Conservation (phyloP, 2,888 invertebrate genomes). For the Drosophila testacea region DNA sequence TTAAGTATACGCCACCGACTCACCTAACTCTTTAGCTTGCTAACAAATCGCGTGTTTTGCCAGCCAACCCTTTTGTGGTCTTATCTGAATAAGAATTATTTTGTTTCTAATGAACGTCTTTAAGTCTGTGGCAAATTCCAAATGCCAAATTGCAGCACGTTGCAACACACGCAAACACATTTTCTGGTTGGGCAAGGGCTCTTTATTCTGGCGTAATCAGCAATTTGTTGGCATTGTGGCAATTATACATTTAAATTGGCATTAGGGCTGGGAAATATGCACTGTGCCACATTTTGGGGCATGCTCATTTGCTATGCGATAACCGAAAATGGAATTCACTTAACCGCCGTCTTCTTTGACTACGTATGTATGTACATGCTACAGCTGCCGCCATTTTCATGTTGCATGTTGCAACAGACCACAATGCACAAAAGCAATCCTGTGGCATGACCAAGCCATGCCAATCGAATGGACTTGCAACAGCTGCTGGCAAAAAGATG, state of each 20-base stretch:
- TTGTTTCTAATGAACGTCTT: slow-evolving; percentile 40
- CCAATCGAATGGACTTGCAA: slow-evolving; percentile 53
- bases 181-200: slow-evolving; percentile 4
- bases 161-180: slow-evolving; percentile 30
- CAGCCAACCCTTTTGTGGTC: slow-evolving; percentile 31
- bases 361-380: slow-evolving; percentile 14
- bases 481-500: slow-evolving; percentile 27
- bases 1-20: slow-evolving; percentile 42
- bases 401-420: slow-evolving; percentile 53
- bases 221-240: slow-evolving; percentile 36
- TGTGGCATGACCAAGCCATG: slow-evolving; percentile 29
- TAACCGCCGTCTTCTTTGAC: slow-evolving; percentile 22
- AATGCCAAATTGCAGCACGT: slow-evolving; percentile 38
- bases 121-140: slow-evolving; percentile 18
- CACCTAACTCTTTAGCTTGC: background rate
- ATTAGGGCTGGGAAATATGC: slow-evolving; percentile 18
- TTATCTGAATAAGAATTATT: slow-evolving; percentile 17
- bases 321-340: slow-evolving; percentile 28
- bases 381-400: slow-evolving; percentile 68
- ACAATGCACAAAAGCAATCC: slow-evolving; percentile 39
- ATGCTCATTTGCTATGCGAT: slow-evolving; percentile 28
- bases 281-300: slow-evolving; percentile 8
- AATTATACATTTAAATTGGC: slow-evolving; percentile 53
- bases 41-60: slow-evolving; percentile 18
- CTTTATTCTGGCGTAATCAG: slow-evolving; percentile 30